Conservation (phyloP, 2,797 vertebrate species). For the Micrastur ruficollis region DNA sequence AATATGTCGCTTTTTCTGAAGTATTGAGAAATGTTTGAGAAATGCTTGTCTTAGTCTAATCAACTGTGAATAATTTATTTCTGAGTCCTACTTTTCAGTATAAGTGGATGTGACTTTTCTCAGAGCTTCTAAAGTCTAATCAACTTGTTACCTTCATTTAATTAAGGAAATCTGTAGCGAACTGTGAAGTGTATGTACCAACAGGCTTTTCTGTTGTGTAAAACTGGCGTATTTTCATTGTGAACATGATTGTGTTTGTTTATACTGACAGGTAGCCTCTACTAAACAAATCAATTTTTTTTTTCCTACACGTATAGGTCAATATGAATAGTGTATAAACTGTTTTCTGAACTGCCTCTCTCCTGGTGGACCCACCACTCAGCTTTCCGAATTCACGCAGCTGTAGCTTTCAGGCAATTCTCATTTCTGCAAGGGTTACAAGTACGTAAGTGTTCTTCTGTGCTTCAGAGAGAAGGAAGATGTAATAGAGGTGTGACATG, state of each 20-base stretch:
- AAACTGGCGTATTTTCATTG: not conserved
- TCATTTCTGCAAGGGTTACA: constrained; percentile 7
- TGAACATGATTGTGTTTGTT: not conserved
- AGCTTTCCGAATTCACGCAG: not conserved
- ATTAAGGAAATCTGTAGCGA: constrained; percentile 67
- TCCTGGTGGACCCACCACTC: not conserved
- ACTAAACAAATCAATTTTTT: not conserved
- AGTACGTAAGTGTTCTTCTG: not conserved
- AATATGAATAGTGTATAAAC: not conserved
- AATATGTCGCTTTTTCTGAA: constrained; percentile 76
- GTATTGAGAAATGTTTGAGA: constrained; percentile 74
- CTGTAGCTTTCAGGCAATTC: not conserved
- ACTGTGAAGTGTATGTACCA: constrained; percentile 18
- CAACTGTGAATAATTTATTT: constrained; percentile 82
- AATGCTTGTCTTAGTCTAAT: constrained; percentile 79
- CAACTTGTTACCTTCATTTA: constrained; percentile 71
- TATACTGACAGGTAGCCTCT: not conserved
- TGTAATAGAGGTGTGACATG: not conserved
- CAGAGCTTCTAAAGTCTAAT: constrained; percentile 70
- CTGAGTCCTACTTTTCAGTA: constrained; percentile 72
- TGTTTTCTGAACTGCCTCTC: not conserved
- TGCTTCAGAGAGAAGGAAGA: not conserved
- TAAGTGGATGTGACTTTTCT: constrained; percentile 74
- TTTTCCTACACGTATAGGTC: not conserved
- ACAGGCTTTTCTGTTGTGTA: not conserved